A percentile compares a stretch with the other conserved stretches of the same genome.
phyloP scores from a whole-genome alignment of 2,113 vertebrate species.

The Triplophysa tibetana region DNA sequence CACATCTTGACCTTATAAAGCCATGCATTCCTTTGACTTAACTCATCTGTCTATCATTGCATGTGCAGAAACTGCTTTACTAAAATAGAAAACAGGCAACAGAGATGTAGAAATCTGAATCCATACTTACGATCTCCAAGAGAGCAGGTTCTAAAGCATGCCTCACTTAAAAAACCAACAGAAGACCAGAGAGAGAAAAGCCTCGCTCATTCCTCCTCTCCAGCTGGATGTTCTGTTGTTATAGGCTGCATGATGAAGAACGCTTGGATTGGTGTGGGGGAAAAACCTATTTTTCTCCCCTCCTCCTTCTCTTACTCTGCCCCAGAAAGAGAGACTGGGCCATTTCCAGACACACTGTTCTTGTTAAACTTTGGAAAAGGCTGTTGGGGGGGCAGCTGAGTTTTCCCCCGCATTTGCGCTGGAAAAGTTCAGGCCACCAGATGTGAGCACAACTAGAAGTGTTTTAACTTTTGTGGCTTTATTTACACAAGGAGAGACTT shows the following conservation, averaged over 20 bases:
- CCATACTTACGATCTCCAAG: slow-evolving; percentile 16
- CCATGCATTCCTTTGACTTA: slow-evolving; percentile 18
- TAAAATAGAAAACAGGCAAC: not conserved
- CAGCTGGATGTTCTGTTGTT: slow-evolving; percentile 59
- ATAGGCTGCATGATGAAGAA: slow-evolving; percentile 26
- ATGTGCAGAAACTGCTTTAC: not conserved
- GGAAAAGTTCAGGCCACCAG: slow-evolving; percentile 24
- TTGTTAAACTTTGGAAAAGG: slow-evolving; percentile 80
- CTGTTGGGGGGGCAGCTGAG: slow-evolving; percentile 64
- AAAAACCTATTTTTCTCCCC: slow-evolving; percentile 30
- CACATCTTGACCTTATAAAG: slow-evolving; percentile 7
- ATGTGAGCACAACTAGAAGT: not conserved
- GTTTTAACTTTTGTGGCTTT: not conserved
- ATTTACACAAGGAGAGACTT: not conserved
- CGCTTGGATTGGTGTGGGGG: slow-evolving; percentile 29
- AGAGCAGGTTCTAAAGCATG: slow-evolving; percentile 14
- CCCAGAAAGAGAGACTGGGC: slow-evolving; percentile 59
- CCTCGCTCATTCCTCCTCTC: slow-evolving; percentile 64
- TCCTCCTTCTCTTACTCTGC: slow-evolving; percentile 47
- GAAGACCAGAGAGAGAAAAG: not conserved
- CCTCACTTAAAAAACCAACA: not conserved
- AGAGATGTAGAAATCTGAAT: not conserved
- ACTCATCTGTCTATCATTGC: slow-evolving; percentile 16
- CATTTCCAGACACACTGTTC: slow-evolving; percentile 85
- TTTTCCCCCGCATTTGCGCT: slow-evolving; percentile 15